Evolutionary conservation across 2,888 invertebrate genomes (phyloP), one percentile per base, ranked within the genome.

Genomic region (Lydus trimaculatus): DNA sequence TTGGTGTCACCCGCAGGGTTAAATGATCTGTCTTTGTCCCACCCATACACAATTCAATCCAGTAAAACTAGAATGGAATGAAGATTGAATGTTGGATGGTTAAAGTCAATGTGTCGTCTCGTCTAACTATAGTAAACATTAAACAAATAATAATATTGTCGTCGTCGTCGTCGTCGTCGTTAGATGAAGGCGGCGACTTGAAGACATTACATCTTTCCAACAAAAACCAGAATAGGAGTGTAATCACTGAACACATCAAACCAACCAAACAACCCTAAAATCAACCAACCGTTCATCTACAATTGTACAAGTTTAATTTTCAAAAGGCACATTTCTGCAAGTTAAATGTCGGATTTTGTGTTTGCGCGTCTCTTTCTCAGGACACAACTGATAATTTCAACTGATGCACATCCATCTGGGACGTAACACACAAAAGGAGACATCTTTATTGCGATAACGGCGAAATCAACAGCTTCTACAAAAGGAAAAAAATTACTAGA

Each of bases 21-120:
- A 20, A 64, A 63, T 56, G 64, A 73, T 74, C 74, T 72, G 70
- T 75, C 75, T 68, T 75, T 75, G 73, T 72, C 61, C 62, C 69
- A 62, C 66, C 25, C 69, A 7, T 43, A 5, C n/a, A 43, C n/a
- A 5, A n/a, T n/a, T 17, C 43, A 43, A 43, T 43, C 17, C 17
- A n/a, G 7, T 17, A 17, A 43, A 43, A 43, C 17, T 43, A 43
- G n/a, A 17, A 43, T 7, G 8, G 43, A 43, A 43, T 43, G 7
- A 43, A 43, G 43, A 43, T 43, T 43, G 43, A 43, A 43, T 43
- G 43, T 43, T 43, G 20, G 20, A 48, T 48, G 48, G 48, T 11
- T 48, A 4, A 48, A 48, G 48, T 48, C 48, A 48, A 20, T 20
- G 48, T 48, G 43, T 43, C n/a, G 43, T 43, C 43, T n/a, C 43